Evolutionary conservation across 1,140 invertebrate genomes (phyloP).

Genomic region (Temnothorax longispinosus): DNA sequence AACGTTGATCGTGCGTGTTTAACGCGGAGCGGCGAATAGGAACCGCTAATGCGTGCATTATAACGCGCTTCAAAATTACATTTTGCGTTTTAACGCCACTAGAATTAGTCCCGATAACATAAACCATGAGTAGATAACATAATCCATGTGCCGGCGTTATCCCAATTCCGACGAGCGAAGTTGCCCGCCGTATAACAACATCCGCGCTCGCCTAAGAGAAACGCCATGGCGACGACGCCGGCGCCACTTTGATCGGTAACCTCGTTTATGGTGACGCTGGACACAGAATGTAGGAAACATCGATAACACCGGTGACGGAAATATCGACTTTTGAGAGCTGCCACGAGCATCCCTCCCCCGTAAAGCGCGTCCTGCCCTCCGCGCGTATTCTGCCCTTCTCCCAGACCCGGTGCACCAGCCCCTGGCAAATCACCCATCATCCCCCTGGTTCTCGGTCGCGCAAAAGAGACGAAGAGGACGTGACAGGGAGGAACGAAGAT

Average conservation of each 20-base stretch:
- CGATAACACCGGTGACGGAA: slow-evolving; percentile 84
- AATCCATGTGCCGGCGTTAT: slow-evolving; percentile 36
- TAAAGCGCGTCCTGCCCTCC: slow-evolving; percentile 51
- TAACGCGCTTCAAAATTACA: not conserved
- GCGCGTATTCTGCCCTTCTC: slow-evolving; percentile 41
- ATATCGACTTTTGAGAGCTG: slow-evolving; percentile 84
- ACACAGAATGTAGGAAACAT: slow-evolving; percentile 83
- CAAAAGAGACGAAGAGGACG: slow-evolving; percentile 52
- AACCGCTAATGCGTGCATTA: not conserved
- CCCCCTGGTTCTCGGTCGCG: slow-evolving; percentile 59
- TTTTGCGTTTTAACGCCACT: not conserved
- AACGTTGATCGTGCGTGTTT: not conserved
- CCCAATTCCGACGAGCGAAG: slow-evolving; percentile 22
- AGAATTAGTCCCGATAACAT: slow-evolving; percentile 1
- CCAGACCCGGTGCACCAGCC: slow-evolving; percentile 67
- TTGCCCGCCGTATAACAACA: slow-evolving; percentile 11
- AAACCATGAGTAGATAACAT: slow-evolving; percentile 1
- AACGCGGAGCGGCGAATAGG: not conserved
- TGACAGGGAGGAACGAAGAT: slow-evolving; percentile 49
- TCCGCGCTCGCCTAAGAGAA: slow-evolving; percentile 41
- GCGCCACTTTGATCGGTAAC: slow-evolving; percentile 84
- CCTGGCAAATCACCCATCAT: slow-evolving; percentile 73
- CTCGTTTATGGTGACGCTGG: slow-evolving; percentile 82
- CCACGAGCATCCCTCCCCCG: slow-evolving; percentile 73
- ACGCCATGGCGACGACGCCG: slow-evolving; percentile 57